phyloP scores from a whole-genome alignment of 2,113 vertebrate genomes.

The Gadus macrocephalus region DNA sequence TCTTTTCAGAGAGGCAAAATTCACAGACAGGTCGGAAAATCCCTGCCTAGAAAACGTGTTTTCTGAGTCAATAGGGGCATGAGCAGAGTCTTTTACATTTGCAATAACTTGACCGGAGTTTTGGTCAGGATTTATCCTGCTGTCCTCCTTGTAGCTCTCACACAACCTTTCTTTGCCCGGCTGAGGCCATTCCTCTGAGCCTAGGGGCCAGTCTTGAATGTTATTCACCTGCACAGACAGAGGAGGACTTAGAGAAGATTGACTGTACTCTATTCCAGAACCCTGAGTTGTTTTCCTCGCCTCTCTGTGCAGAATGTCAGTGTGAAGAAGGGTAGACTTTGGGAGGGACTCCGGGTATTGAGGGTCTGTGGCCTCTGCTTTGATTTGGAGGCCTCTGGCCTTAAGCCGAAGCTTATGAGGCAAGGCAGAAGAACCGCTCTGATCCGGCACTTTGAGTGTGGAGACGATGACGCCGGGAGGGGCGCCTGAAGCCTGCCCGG shows the following conservation, averaged over 20 bases:
- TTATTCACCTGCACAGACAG: constrained; percentile 85
- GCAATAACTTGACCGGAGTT: constrained; percentile 37
- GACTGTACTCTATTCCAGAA: constrained; percentile 58
- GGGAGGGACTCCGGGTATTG: constrained; percentile 78
- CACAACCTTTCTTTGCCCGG: constrained; percentile 72
- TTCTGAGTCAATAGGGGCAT: constrained; percentile 73
- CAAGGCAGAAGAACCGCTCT: constrained; percentile 84
- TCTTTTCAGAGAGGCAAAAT: constrained; percentile 82
- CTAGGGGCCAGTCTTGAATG: constrained; percentile 87
- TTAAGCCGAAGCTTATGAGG: constrained; percentile 96
- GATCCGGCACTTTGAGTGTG: constrained; percentile 87
- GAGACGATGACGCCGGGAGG: constrained; percentile 77
- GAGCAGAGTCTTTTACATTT: constrained; percentile 73
- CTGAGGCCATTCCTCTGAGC: constrained; percentile 81
- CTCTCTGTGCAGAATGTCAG: constrained; percentile 73
- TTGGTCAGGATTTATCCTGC: constrained; percentile 36
- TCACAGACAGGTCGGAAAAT: constrained; percentile 76
- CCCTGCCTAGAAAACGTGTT: constrained; percentile 80
- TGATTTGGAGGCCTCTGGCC: constrained; percentile 87
- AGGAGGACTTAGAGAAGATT: constrained; percentile 79
- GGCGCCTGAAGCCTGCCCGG: constrained; percentile 74
- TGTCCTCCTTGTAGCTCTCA: constrained; percentile 58
- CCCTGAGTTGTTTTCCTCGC: constrained; percentile 71
- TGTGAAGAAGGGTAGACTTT: constrained; percentile 73
- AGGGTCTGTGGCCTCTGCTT: constrained; percentile 84